Conservation (phyloP, 1,140 invertebrate genomes). For the Drosophila pandora region DNA sequence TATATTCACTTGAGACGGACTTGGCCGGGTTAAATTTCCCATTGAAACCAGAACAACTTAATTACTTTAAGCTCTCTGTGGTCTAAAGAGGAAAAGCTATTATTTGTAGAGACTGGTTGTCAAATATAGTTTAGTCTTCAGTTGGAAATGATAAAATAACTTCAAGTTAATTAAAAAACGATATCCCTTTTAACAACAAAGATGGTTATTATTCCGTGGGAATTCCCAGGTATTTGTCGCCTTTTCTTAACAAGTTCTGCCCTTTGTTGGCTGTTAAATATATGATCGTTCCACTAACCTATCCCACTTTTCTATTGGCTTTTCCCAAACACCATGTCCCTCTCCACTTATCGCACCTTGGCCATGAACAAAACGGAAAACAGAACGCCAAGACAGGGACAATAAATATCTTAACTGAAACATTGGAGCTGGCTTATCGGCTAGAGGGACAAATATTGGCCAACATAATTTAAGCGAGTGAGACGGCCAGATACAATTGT, state of each 20-base stretch:
- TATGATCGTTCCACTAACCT: constrained; percentile 55
- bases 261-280: constrained; percentile 12
- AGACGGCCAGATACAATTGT: constrained; percentile 47
- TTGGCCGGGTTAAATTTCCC: constrained; percentile 19
- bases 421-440: constrained; percentile 69
- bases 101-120: background rate
- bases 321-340: constrained; percentile 22
- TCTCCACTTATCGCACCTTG: constrained; percentile 40
- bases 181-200: background rate
- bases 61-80: background rate
- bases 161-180: background rate
- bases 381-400: constrained; percentile 11
- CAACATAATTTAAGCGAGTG: constrained; percentile 71
- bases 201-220: background rate
- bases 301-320: constrained; percentile 62
- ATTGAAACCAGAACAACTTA: constrained; percentile 9
- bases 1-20: constrained; percentile 41
- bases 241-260: background rate
- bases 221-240: constrained; percentile 4
- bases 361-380: constrained; percentile 42
- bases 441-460: constrained; percentile 66
- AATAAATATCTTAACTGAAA: constrained; percentile 55
- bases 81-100: constrained; percentile 10
- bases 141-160: background rate
- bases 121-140: background rate